Evolutionary conservation across 1,140 invertebrate species (phyloP), one percentile per base, ranked within the genome.

Genomic region (Microplitis mediator): DNA sequence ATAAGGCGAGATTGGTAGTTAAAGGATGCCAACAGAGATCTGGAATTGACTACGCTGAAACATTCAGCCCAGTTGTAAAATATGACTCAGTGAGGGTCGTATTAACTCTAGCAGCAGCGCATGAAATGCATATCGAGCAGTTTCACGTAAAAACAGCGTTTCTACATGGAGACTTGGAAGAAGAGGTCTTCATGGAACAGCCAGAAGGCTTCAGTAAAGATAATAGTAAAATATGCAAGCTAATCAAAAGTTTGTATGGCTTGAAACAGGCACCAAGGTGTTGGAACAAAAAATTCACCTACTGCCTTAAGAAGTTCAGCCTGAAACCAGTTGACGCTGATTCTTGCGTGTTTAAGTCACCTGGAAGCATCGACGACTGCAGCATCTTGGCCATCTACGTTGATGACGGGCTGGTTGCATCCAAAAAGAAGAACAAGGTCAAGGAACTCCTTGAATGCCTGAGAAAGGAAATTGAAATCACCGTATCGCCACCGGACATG

Each of bases 71-170:
- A n/a, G 68, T 69, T n/a, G 36, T 62, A 23, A 16, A 34, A 56
- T 54, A 54, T 52, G 23, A 35, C 8, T 54, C 66, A 8, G 4
- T 68, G n/a, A 68, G 66, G 35, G n/a, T 34, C 14, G 2, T 68
- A 11, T 34, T 68, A n/a, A 6, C 50, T 8, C n/a, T 68, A 3
- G 51, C 66, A 54, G 51, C 32, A 6, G 11, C 8, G 23, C 13
- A 68, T 32, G 8, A 31, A 14, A 16, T 34, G 9, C 50, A 52
- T 13, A 51, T 66, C 2, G 35, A 39, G 11, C 45, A 68, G 16
- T 54, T 68, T 32, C 16, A 68, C 11, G 52, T 68, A 3, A 54
- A 35, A 9, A 69, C 67, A 35, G 67, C 67, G 8, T 69, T 58
- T 58, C 14, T 69, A 14, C 52, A 69, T 60, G 67, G 67, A 34